Base-by-base conservation (phyloP, 2,888 invertebrate genomes). In the Hyalella azteca region DNA sequence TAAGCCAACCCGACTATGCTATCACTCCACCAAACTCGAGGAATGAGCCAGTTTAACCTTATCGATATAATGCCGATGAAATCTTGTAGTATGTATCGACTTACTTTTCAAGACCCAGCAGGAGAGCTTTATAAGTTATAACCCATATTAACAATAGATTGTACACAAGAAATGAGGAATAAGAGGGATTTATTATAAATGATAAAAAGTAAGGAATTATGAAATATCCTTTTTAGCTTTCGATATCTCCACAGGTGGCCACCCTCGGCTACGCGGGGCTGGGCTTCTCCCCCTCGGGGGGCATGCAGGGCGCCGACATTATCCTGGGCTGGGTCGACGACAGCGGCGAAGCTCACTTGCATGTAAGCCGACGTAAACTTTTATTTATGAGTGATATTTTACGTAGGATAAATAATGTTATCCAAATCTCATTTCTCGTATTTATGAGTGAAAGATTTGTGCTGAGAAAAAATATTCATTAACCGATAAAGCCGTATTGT, bases 271-370 rank as follows among this genome's bases (percentile, higher is more conserved):
- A 94, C 88, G 92, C 96, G 84, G 95, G 94, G 59, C 91, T 96
- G 86, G 96, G 96, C 81, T 94, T 96, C 88, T 94, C 94, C 85
- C 91, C 91, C 79, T 93, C 92, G 87, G 93, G 94, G 84, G 91
- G 92, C 85, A 92, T 94, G 91, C 91, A 92, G 87, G 94, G 93
- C 73, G 92, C 94, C 81, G 96, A 96, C 90, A 92, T 96, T 89
- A 92, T 95, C 85, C 92, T 96, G 87, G 95, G 94, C 82, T 96
- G 96, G 95, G 93, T 96, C 86, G 93, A 94, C 89, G 90, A 91
- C 86, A 85, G 85, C 9, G 82, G 85, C 22, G 49, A 11, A 32
- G 66, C 66, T 0, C 32, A n/a, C 2, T 15, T 66, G 5, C n/a
- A 36, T 5, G 59, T 59, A 32, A 5, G 32, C 7, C 45, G 7